These are phyloP conservation scores for Poecilia latipinna DNA, from an alignment of 2,113 vertebrate genomes.

Conservation along the genomic window DNA sequence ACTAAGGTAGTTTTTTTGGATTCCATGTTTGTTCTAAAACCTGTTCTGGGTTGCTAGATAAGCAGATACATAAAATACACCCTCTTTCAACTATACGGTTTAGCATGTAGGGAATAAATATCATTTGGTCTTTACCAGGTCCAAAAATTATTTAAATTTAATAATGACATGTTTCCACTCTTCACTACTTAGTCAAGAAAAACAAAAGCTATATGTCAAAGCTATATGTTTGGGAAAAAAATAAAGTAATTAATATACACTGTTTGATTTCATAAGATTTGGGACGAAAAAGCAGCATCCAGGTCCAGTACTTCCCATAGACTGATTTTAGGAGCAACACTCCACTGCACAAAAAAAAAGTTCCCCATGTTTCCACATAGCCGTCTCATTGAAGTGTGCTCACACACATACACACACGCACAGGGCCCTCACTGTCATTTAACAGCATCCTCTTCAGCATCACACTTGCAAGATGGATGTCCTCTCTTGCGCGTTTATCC, in stretches of 20 bases:
- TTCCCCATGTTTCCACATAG: conserved; percentile 45
- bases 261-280: background rate
- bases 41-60: too few relatives aligned
- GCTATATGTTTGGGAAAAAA: background rate
- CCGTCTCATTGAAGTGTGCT: conserved; percentile 18
- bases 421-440: conserved; percentile 71
- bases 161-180: background rate
- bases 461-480: conserved; percentile 81
- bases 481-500: conserved; percentile 79
- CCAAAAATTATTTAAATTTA: background rate
- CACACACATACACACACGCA: conserved; percentile 37
- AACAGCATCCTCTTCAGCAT: conserved; percentile 76
- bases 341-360: conserved; percentile 50
- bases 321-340: background rate
- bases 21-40: too few relatives aligned
- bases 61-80: background rate
- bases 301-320: background rate
- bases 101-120: background rate
- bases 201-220: background rate
- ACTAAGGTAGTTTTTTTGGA: too few relatives aligned
- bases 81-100: too few relatives aligned
- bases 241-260: background rate
- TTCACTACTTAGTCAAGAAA: background rate
- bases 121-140: background rate
- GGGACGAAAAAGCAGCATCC: background rate